Evolutionary conservation across 2,888 invertebrate genomes (phyloP), one percentile per base, ranked within the genome.

Genomic region (Lasioglossum malachurum): DNA sequence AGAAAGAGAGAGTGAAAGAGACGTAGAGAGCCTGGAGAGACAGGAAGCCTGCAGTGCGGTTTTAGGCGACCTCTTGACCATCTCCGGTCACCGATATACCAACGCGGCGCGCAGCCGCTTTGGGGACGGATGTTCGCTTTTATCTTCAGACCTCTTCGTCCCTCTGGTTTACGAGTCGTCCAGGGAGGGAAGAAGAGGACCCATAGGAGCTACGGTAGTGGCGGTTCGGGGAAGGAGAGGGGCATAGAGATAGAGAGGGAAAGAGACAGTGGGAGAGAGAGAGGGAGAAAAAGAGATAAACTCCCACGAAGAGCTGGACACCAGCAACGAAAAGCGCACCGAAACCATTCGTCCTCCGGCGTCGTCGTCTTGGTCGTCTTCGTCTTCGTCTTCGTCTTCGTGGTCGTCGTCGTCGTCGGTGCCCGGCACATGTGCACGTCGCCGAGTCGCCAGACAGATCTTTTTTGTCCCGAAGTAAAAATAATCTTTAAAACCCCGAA

Each of bases 401-500:
- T 64, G 14, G 12, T 88, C 89, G 82, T 82, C 86, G 82, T 85
- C 84, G 75, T 87, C 86, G 64, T 86, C 85, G 75, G 83, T 74
- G 79, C 41, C 41, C 41, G 91, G 88, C 94, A 94, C 94, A 94
- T 94, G 94, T 94, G 94, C 90, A 88, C 92, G 92, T 90, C 93
- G 92, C 93, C 91, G 92, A 94, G 94, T 94, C 94, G 94, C 94
- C 95, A 95, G 95, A 95, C 95, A 94, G 94, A 93, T 94, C 93
- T 95, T 95, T 95, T 95, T 95, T 95, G 95, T 94, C 93, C 94
- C 93, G 93, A 93, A 92, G 95, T 95, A 95, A 95, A 95, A 95
- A 95, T 95, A 95, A 95, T 94, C 95, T 95, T 94, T 94, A 95
- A 95, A 95, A 95, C 94, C 95, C 94, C 95, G 94, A 94, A 95